Percentiles rank a stretch among this genome's conserved stretches.
Conservation (phyloP, 2,113 vertebrate genomes). For the Blennius ocellaris region DNA sequence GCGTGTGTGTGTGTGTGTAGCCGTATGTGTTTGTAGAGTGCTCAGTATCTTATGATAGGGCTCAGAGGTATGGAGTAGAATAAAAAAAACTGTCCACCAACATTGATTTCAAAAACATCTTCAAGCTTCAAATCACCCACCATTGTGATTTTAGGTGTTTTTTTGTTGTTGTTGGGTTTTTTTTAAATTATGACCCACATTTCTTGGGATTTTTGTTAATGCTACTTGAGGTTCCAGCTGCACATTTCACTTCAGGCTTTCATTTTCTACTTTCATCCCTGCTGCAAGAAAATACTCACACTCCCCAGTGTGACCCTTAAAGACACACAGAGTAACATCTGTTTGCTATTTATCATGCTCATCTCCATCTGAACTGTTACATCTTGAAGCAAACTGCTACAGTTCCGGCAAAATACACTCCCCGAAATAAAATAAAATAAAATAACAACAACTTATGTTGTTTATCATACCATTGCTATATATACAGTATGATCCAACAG, state of each 20-base stretch:
- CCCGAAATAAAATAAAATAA: not conserved
- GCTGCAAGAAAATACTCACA: slow-evolving; percentile 19
- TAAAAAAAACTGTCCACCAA: slow-evolving; percentile 58
- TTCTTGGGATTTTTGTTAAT: not conserved
- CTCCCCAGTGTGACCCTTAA: slow-evolving; percentile 17
- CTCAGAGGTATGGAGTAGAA: slow-evolving; percentile 70
- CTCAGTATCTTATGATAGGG: slow-evolving; percentile 58
- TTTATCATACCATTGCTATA: slow-evolving; percentile 14
- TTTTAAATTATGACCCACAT: not conserved
- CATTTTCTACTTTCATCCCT: slow-evolving; percentile 29
- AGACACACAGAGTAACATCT: slow-evolving; percentile 27
- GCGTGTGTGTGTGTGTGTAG: slow-evolving; percentile 37
- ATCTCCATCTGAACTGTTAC: slow-evolving; percentile 30
- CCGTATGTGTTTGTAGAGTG: slow-evolving; percentile 48
- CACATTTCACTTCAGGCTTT: slow-evolving; percentile 43
- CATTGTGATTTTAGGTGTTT: slow-evolving; percentile 9
- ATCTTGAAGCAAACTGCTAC: slow-evolving; percentile 47
- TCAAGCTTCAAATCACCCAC: slow-evolving; percentile 16
- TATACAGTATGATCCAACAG: not conserved
- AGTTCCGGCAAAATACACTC: slow-evolving; percentile 28
- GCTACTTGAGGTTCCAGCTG: slow-evolving; percentile 45
- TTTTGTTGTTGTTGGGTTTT: not conserved
- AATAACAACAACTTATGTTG: not conserved
- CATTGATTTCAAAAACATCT: slow-evolving; percentile 38
- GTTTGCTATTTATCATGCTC: slow-evolving; percentile 26